A percentile compares a stretch with the other conserved stretches of the same genome.
These are phyloP conservation scores for Naso thynnoides DNA, from an alignment of 2,797 vertebrate species.

Conservation along the genomic window DNA sequence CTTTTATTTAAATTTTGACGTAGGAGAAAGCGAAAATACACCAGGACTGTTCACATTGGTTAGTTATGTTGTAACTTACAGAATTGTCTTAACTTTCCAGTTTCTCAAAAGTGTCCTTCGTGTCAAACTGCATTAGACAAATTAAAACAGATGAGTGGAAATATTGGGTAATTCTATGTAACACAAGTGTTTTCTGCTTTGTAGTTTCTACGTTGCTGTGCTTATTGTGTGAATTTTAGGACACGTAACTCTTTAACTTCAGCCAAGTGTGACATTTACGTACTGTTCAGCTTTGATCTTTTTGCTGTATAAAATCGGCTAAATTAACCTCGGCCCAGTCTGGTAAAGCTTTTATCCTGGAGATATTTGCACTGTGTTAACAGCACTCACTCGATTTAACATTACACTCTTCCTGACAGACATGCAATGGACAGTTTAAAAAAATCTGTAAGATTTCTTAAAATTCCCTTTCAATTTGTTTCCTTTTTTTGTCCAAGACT, in stretches of 20 bases:
- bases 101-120: too few relatives aligned
- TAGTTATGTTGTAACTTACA: neutral
- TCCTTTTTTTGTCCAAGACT: neutral
- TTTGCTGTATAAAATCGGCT: neutral
- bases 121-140: too few relatives aligned
- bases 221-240: neutral
- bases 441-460: too few relatives aligned
- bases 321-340: neutral
- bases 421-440: too few relatives aligned
- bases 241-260: neutral
- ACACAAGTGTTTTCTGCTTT: neutral
- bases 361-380: neutral
- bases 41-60: neutral
- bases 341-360: neutral
- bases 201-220: neutral
- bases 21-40: neutral
- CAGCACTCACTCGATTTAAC: neutral
- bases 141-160: neutral
- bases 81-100: too few relatives aligned
- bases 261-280: neutral
- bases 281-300: neutral
- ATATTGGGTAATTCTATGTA: neutral
- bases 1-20: conserved; percentile 18
- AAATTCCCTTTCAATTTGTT: neutral
- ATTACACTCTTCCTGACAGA: neutral